Evolutionary conservation across 1,140 invertebrate genomes (phyloP), one percentile per base, ranked within the genome.

Genomic region (Bradysia coprophila): DNA sequence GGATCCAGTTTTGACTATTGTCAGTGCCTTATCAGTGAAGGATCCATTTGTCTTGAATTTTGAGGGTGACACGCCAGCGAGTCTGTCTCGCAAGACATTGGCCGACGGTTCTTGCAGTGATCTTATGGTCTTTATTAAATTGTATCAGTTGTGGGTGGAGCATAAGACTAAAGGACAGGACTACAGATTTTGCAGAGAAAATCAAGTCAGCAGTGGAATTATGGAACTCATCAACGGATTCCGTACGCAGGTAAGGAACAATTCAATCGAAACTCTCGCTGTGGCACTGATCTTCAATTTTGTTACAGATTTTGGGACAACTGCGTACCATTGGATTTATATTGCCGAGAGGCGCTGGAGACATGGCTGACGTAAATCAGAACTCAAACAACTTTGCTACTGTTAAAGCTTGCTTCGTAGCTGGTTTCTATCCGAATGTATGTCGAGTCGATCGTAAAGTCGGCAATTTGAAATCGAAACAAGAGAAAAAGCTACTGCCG

Each of bases 1-100:
- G 2, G 90, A 96, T 66, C 94, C 94, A 4, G 72, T 98, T 20
- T 61, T 98, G 19, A 96, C 91, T 0, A 83, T 98, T 38, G 88
- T 89, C 10, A 86, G 88, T 54, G 74, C 77, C 33, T 64, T 97
- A 41, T 75, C 81, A 2, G 78, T 89, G 51, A 81, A 80, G 64
- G 82, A 88, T 63, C 80, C 82, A 1, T 92, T 93, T 59, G 56
- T 84, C 28, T 59, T 93, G 22, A 54, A 66, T 21, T 68, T 76
- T 45, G 20, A 31, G 50, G 63, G 69, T 13, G 75, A 75, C 2
- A 56, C 59, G 16, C 45, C 53, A 32, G 47, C 52, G 6, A 64
- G 60, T 6, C 55, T 62, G 20, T 72, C 72, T 19, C 68, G 80
- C 23, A 73, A 74, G 45, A 75, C 78, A 44, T 76, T 95, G 45